These are phyloP conservation scores for Dromiciops gliroides DNA, from an alignment of 2,113 vertebrate genomes.

Conservation along the genomic window DNA sequence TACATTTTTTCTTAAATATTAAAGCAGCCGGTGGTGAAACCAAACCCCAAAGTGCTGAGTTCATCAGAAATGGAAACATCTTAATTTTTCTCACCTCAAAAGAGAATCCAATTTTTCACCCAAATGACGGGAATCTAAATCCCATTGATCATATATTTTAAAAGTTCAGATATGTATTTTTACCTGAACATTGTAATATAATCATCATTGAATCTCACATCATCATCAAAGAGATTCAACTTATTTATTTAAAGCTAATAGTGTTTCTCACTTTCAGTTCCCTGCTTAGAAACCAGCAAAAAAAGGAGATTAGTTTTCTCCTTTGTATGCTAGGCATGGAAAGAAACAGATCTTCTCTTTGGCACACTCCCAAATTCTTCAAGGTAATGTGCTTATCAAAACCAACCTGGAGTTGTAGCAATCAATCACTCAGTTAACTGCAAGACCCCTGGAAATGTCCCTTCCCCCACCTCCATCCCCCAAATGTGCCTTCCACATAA, in stretches of 20 bases:
- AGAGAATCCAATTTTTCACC: neutral
- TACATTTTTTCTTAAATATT: slow-evolving; percentile 50
- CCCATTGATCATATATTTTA: neutral
- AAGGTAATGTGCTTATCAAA: neutral
- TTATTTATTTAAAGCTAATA: neutral
- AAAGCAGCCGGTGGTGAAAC: neutral
- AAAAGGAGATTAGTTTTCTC: neutral
- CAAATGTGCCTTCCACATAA: neutral
- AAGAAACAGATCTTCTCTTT: neutral
- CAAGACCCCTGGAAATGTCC: neutral
- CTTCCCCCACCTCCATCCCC: neutral
- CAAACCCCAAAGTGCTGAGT: neutral
- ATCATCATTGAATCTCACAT: neutral
- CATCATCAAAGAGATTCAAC: neutral
- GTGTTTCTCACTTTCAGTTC: neutral
- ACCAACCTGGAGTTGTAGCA: neutral
- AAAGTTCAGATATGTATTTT: neutral
- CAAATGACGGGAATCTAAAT: neutral
- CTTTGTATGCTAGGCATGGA: neutral
- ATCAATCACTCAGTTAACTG: neutral
- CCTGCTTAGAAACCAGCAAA: neutral
- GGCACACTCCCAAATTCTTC: neutral
- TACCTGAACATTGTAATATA: neutral
- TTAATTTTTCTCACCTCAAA: slow-evolving; percentile 32
- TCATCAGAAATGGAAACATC: slow-evolving; percentile 40